Evolutionary conservation across 1,140 invertebrate genomes (phyloP).

Genomic region (Ephestia elutella): DNA sequence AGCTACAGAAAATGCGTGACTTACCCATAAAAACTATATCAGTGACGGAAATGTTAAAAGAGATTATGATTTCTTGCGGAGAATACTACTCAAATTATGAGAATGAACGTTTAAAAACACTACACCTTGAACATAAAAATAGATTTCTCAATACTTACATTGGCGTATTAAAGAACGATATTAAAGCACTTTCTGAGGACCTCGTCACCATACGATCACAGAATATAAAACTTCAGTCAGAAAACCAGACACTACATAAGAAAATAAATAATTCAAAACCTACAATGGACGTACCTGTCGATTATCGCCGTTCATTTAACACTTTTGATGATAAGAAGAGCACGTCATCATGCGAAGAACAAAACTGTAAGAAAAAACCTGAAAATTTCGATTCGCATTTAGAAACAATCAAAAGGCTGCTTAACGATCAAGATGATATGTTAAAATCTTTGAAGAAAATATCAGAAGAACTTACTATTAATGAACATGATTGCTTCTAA

Average conservation of each 20-base stretch:
- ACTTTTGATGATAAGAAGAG: neutral
- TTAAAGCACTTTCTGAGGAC: constrained; percentile 22
- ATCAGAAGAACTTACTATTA: constrained; percentile 16
- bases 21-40: constrained; percentile 14
- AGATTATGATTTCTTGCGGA: constrained; percentile 29
- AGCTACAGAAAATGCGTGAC: constrained; percentile 26
- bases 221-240: constrained; percentile 19
- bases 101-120: constrained; percentile 23
- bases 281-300: neutral
- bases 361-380: neutral
- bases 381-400: constrained; percentile 31
- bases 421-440: constrained; percentile 36
- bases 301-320: neutral
- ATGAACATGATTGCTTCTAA: neutral
- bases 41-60: constrained; percentile 23
- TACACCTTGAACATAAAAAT: constrained; percentile 32
- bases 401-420: constrained; percentile 29
- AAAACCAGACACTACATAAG: constrained; percentile 15
- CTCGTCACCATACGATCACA: constrained; percentile 15
- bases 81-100: constrained; percentile 28
- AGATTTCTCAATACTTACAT: constrained; percentile 33
- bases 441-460: constrained; percentile 31
- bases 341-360: neutral
- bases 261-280: neutral
- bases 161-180: constrained; percentile 25